phyloP scores from a whole-genome alignment of 2,113 vertebrate genomes.

The Gavialis gangeticus region DNA sequence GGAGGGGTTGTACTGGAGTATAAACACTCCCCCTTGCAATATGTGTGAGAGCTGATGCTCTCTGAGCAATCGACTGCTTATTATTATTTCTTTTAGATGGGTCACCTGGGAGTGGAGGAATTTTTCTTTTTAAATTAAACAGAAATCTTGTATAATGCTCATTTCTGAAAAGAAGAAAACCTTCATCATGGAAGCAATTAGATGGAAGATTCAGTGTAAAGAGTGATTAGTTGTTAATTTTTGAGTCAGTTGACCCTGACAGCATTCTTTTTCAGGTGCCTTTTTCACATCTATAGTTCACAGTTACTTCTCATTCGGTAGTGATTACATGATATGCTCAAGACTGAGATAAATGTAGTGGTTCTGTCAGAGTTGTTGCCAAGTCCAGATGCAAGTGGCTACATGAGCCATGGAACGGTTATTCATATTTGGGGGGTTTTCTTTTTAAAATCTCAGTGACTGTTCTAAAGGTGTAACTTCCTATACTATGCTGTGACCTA shows the following conservation, averaged over 20 bases:
- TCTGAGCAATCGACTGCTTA: slow-evolving; percentile 60
- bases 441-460: slow-evolving; percentile 65
- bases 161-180: slow-evolving; percentile 29
- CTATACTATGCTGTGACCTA: slow-evolving; percentile 38
- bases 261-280: slow-evolving; percentile 31
- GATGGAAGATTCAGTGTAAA: slow-evolving; percentile 43
- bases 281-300: slow-evolving; percentile 50
- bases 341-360: slow-evolving; percentile 30
- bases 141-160: slow-evolving; percentile 70
- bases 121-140: slow-evolving; percentile 77
- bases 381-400: slow-evolving; percentile 65
- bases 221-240: slow-evolving; percentile 67
- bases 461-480: slow-evolving; percentile 64
- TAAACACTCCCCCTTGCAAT: neutral
- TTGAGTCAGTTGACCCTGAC: slow-evolving; percentile 51
- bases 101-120: slow-evolving; percentile 61
- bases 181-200: slow-evolving; percentile 71
- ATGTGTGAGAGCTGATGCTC: slow-evolving; percentile 58
- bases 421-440: slow-evolving; percentile 67
- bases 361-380: slow-evolving; percentile 37
- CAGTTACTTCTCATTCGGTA: slow-evolving; percentile 64
- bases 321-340: slow-evolving; percentile 56
- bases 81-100: slow-evolving; percentile 73
- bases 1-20: neutral
- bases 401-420: slow-evolving; percentile 52